Evolutionary conservation across 2,797 vertebrate genomes (phyloP).

Genomic region (Phyllotis vaccarum): DNA sequence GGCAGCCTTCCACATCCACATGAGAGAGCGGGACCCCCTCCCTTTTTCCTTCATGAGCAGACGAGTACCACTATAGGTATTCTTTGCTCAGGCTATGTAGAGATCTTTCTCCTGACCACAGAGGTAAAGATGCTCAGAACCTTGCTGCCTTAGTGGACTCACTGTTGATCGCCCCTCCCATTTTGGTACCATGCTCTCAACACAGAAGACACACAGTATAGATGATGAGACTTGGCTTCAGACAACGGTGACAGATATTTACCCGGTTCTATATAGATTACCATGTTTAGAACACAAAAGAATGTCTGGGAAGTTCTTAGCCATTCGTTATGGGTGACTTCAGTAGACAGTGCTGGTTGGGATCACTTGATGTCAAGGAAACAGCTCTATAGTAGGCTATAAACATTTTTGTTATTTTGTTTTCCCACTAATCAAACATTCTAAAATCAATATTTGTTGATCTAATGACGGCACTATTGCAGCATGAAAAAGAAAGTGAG

Average conservation of each 20-base stretch:
- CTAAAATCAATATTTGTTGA: not conserved
- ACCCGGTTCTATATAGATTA: not conserved
- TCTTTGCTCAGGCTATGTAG: not conserved
- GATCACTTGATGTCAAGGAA: constrained; percentile 13
- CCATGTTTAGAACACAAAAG: not conserved
- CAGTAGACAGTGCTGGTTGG: not conserved
- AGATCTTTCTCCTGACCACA: not conserved
- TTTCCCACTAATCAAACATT: not conserved
- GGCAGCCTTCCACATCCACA: no score
- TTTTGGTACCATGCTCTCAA: not conserved
- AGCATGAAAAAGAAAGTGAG: not conserved
- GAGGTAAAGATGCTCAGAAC: not conserved
- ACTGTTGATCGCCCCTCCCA: not conserved
- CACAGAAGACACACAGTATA: not conserved
- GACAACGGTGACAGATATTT: not conserved
- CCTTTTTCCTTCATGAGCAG: no score
- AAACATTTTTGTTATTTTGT: not conserved
- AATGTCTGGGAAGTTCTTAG: not conserved
- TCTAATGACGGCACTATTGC: not conserved
- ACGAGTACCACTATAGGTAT: no score
- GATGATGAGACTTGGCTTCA: not conserved
- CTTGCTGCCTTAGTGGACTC: not conserved
- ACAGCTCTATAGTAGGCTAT: not conserved
- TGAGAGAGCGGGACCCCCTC: no score
- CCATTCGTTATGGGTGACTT: not conserved